Base-by-base conservation (phyloP, 2,797 vertebrate species). In the Buceros bicornis region DNA sequence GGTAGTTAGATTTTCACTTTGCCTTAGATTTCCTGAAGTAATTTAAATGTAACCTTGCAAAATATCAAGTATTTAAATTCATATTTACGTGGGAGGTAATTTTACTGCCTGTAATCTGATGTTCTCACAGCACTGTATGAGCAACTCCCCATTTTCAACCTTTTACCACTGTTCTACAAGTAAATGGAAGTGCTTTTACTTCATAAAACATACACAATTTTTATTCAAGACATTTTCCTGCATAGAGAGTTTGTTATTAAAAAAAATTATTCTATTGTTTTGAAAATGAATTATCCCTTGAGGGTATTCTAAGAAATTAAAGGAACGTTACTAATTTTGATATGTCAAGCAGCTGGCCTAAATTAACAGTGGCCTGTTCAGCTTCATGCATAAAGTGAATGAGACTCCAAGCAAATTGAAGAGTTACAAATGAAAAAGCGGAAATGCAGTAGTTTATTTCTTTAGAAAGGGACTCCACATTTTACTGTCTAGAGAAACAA, bases 221-320 rank as follows among this genome's bases (percentile, higher is more conserved):
- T 95, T 90, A 96, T 96, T 87, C 84, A 95, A 94, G 93, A 78
- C 64, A 78, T 92, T 87, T 95, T 93, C 83, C 92, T 95, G 60
- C 86, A 90, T 40, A 80, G 77, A 94, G 60, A 95, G 67, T 90
- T 96, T 95, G 72, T 94, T 93, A 95, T 95, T 93, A 95, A 96
- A 96, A 93, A 96, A 94, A 60, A 96, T 94, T 97, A 95, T 97
- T 82, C 90, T 95, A 94, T 95, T 96, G 96, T 97, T 96, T 95
- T 90, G 91, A 96, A 95, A 96, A 96, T 95, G 1, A 96, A 95
- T 94, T 95, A 93, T 90, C 91, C 95, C 95, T 95, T 57, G 61
- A 94, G 96, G 96, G 81, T 80, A 73, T 31, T 95, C 88, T 51
- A 90, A 77, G 83, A 96, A 95, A 90, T 92, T 95, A 96, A 95